A percentile compares a stretch with the other conserved stretches of the same genome.
These are phyloP conservation scores for Heliothis virescens DNA, from an alignment of 1,140 invertebrate genomes.

Conservation along the genomic window DNA sequence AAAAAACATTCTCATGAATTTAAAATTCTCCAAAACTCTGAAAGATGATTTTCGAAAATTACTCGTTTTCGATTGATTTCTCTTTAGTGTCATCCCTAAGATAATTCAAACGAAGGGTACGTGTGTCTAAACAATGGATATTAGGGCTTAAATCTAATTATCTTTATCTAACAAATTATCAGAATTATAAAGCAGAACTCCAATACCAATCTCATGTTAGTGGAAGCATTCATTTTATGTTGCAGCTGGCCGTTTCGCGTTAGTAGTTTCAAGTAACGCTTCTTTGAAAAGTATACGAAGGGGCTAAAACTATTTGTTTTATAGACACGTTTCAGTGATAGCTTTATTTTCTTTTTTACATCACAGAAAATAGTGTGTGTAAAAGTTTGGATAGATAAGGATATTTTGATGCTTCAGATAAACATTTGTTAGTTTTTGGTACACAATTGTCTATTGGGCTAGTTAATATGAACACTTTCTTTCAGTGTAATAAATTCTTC, in stretches of 20 bases:
- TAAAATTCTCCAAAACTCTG: too few relatives aligned
- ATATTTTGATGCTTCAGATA: too few relatives aligned
- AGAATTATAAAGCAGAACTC: constrained; percentile 39
- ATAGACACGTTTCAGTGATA: background rate
- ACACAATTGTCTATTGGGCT: too few relatives aligned
- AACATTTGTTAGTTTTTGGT: too few relatives aligned
- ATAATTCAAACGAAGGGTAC: constrained; percentile 15
- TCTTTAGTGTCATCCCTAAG: background rate
- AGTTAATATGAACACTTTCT: too few relatives aligned
- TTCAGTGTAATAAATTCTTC: too few relatives aligned
- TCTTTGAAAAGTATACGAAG: background rate
- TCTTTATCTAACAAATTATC: constrained; percentile 41
- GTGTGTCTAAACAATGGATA: constrained; percentile 36
- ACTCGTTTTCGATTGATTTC: background rate
- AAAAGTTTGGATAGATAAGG: background rate
- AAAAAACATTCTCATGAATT: too few relatives aligned
- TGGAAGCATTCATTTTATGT: constrained; percentile 17
- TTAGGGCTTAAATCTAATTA: constrained; percentile 36
- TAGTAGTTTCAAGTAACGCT: constrained; percentile 4
- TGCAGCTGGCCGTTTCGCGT: constrained; percentile 16
- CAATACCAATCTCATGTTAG: constrained; percentile 12
- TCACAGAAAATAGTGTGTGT: too few relatives aligned
- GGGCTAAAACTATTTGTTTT: background rate
- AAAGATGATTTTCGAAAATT: too few relatives aligned
- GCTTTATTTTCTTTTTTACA: too few relatives aligned